phyloP scores from a whole-genome alignment of 2,113 vertebrate species.

The Marcusenius ussheri region DNA sequence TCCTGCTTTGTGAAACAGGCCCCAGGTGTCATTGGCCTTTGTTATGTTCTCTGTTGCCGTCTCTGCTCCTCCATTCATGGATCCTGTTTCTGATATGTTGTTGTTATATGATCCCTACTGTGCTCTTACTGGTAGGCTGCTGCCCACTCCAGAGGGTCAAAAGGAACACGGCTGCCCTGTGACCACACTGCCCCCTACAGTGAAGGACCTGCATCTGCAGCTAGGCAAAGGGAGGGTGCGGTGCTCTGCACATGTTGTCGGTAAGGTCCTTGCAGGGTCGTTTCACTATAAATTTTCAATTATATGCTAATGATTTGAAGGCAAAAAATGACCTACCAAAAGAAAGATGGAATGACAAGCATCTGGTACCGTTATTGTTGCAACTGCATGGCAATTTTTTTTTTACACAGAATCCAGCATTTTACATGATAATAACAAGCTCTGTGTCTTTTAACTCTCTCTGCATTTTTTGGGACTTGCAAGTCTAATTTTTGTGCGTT shows the following conservation, averaged over 20 bases:
- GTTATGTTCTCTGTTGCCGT: background rate
- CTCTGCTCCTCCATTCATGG: background rate
- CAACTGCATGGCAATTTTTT: background rate
- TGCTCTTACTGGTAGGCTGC: constrained; percentile 41
- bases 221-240: constrained; percentile 68
- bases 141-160: constrained; percentile 42
- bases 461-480: background rate
- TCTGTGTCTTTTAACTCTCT: background rate
- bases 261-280: constrained; percentile 52
- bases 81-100: background rate
- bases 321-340: background rate
- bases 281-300: background rate
- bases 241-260: constrained; percentile 75
- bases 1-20: no score
- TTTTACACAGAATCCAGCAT: background rate
- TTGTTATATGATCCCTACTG: background rate
- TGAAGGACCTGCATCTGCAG: constrained; percentile 70
- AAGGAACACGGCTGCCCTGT: constrained; percentile 11
- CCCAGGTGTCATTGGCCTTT: constrained; percentile 5
- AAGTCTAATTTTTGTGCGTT: background rate
- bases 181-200: constrained; percentile 40
- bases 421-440: background rate
- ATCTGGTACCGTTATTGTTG: background rate
- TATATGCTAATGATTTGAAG: background rate
- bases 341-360: background rate